Evolutionary conservation across 2,797 vertebrate genomes (phyloP), one percentile per base, ranked within the genome.

Genomic region (Rhodeus uyekii): DNA sequence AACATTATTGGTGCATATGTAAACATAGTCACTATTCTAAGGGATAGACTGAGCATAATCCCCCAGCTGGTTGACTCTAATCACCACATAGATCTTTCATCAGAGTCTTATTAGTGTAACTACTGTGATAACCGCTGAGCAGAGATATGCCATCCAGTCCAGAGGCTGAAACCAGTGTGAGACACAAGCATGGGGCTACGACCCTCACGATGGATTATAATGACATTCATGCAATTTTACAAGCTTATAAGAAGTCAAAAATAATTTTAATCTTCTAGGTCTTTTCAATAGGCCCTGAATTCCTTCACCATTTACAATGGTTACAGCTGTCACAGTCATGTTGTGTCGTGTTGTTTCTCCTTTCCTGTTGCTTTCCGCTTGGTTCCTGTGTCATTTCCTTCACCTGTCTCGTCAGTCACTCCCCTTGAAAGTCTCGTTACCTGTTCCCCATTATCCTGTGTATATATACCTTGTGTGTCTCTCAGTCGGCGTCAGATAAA

Each of bases 291-390:
- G 34, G 68, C 5, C 44, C 46, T 60, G 36, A 72, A 69, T 71
- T 24, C 22, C 34, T 81, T 96, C 93, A 95, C 92, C 93, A 92
- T 93, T 93, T 92, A 91, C 92, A 96, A 96, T 96, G 96, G 96
- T 96, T 96, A 95, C 95, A 92, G n/a, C n/a, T n/a, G n/a, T n/a
- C n/a, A n/a, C n/a, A n/a, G n/a, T n/a, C n/a, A n/a, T n/a, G n/a
- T n/a, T n/a, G n/a, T n/a, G n/a, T n/a, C n/a, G n/a, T n/a, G n/a
- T n/a, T n/a, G n/a, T n/a, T n/a, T n/a, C n/a, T n/a, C n/a, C n/a
- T n/a, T n/a, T n/a, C n/a, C n/a, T n/a, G n/a, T n/a, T n/a, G n/a
- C n/a, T n/a, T n/a, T n/a, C n/a, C n/a, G n/a, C n/a, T n/a, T n/a
- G n/a, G n/a, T n/a, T n/a, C n/a, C n/a, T n/a, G n/a, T n/a, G n/a